phyloP scores from a whole-genome alignment of 1,140 invertebrate genomes.

The Drosophila nigrodunni region DNA sequence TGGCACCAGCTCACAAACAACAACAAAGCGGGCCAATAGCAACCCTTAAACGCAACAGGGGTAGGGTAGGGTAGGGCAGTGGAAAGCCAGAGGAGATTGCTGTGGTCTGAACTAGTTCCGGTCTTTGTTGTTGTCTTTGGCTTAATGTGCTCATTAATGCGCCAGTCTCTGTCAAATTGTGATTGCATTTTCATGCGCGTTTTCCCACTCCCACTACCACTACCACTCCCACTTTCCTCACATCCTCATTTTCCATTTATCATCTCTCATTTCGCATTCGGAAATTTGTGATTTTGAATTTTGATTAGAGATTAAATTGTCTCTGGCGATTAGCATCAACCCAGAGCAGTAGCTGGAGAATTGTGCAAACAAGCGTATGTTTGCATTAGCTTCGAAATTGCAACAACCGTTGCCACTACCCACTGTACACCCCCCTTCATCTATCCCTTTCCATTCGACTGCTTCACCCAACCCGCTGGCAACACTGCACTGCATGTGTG shows the following conservation, averaged over 20 bases:
- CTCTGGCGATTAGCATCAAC: conserved; percentile 77
- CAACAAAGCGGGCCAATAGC: conserved; percentile 33
- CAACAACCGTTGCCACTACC: conserved; percentile 27
- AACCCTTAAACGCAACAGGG: conserved; percentile 1
- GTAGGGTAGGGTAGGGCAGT: not conserved
- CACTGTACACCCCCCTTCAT: not conserved
- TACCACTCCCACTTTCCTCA: too few relatives aligned
- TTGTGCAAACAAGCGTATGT: conserved; percentile 80
- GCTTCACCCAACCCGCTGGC: not conserved
- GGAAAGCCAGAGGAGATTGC: not conserved
- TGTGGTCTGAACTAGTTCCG: conserved; percentile 30
- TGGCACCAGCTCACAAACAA: conserved; percentile 39
- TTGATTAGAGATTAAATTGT: conserved; percentile 83
- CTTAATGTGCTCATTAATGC: conserved; percentile 53
- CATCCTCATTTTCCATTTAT: conserved; percentile 47
- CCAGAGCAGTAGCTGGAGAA: conserved; percentile 32
- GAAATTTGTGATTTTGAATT: conserved; percentile 81
- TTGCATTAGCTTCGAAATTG: conserved; percentile 71
- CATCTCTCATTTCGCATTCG: conserved; percentile 46
- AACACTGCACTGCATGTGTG: conserved; percentile 28
- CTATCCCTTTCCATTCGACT: not conserved
- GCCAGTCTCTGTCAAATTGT: conserved; percentile 25
- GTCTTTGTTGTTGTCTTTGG: conserved; percentile 16
- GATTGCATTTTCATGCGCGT: conserved; percentile 54
- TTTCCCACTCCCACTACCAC: not conserved